phyloP scores from a whole-genome alignment of 2,888 invertebrate species.

The Diarsia mendica region DNA sequence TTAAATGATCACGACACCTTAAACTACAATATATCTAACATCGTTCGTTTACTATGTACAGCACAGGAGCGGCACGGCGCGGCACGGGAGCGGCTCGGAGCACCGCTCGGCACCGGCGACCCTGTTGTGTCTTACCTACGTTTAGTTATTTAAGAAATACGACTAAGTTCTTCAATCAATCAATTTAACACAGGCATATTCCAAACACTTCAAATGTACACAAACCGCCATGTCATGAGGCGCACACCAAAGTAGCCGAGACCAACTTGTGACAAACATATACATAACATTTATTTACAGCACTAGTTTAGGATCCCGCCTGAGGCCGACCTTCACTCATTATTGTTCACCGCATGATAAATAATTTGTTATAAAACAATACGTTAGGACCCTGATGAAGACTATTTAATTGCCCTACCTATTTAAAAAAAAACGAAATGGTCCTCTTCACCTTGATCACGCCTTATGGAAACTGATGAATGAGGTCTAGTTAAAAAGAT shows the following conservation, averaged over 20 bases:
- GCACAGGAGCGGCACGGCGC: conserved; percentile 2
- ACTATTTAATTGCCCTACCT: not conserved
- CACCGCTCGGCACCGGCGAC: not conserved
- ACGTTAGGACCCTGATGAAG: not conserved
- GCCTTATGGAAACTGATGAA: no score
- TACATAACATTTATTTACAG: conserved; percentile 36
- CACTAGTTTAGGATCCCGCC: not conserved
- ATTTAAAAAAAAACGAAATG: no score
- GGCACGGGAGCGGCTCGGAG: not conserved
- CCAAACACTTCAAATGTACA: conserved; percentile 18
- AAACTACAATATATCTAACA: conserved; percentile 21
- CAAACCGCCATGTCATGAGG: not conserved
- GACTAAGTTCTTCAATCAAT: conserved; percentile 20
- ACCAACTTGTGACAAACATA: not conserved
- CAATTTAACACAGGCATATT: conserved; percentile 21
- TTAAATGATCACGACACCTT: conserved; percentile 46
- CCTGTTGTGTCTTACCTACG: conserved; percentile 16
- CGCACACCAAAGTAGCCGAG: not conserved
- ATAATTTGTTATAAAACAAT: not conserved
- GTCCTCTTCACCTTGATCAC: no score
- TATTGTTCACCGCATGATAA: not conserved
- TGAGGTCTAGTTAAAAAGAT: not conserved
- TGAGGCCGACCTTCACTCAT: not conserved
- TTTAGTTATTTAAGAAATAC: conserved; percentile 18
- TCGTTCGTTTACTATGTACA: conserved; percentile 43